phyloP scores from a whole-genome alignment of 2,888 invertebrate species.

The Plusia festucae region DNA sequence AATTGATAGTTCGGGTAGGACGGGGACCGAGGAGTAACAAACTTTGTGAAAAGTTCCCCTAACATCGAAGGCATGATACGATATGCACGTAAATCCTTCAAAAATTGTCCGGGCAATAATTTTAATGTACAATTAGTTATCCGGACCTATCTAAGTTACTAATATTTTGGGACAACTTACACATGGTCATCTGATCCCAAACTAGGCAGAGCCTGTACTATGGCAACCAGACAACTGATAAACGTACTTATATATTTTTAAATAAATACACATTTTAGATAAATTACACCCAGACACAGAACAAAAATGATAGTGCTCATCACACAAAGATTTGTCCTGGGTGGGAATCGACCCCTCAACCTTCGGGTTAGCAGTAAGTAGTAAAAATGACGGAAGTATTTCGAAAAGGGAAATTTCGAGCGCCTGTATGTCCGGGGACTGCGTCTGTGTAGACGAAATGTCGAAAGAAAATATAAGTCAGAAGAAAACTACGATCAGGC shows the following conservation, averaged over 20 bases:
- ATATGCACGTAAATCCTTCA: conserved; percentile 24
- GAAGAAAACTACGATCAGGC: background rate
- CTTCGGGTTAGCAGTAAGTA: too few species aligned
- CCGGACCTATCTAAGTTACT: conserved; percentile 49
- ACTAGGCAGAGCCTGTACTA: too few species aligned
- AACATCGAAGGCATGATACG: conserved; percentile 31
- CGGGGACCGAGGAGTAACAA: conserved; percentile 31
- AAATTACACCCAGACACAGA: too few species aligned
- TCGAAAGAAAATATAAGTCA: background rate
- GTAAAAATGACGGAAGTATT: background rate
- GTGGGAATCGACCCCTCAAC: too few species aligned
- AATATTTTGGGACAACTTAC: too few species aligned
- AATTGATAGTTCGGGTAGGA: conserved; percentile 58
- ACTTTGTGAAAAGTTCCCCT: conserved; percentile 52
- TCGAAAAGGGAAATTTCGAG: background rate
- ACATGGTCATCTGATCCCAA: too few species aligned
- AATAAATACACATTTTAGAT: too few species aligned
- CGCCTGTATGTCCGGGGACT: background rate
- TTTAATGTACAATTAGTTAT: conserved; percentile 70
- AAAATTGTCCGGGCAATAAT: too few species aligned
- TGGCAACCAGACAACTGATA: too few species aligned
- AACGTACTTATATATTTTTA: too few species aligned
- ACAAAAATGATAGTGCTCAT: too few species aligned
- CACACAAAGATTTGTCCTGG: too few species aligned
- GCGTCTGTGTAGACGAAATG: background rate